Conservation (phyloP, 2,113 vertebrate genomes). For the Amazona guildingii region DNA sequence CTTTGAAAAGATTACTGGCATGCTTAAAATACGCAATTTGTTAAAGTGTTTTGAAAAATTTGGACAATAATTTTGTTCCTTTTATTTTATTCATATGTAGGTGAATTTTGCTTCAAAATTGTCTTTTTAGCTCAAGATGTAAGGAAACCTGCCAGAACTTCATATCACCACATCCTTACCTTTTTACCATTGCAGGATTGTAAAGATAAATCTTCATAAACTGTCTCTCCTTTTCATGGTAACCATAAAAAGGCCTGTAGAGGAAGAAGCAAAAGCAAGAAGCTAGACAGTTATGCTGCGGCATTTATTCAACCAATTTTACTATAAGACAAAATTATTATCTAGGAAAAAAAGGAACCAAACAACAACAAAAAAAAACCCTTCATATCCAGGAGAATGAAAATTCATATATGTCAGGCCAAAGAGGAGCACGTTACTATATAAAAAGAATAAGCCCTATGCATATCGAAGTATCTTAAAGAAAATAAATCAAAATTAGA, state of each 20-base stretch:
- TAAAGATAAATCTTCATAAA: constrained; percentile 99
- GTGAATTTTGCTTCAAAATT: background rate
- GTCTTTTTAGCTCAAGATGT: background rate
- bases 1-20: background rate
- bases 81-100: background rate
- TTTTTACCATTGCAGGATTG: constrained; percentile 97
- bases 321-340: background rate
- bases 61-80: background rate
- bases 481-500: background rate
- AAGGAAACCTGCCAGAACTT: background rate
- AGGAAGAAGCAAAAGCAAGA: constrained; percentile 56
- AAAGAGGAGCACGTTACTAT: background rate
- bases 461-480: background rate
- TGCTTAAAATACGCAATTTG: background rate
- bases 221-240: constrained; percentile 91
- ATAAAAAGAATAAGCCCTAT: background rate
- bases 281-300: background rate
- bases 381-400: background rate
- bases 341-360: background rate
- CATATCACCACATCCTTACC: constrained; percentile 73
- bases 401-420: background rate
- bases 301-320: background rate
- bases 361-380: background rate
- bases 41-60: background rate
- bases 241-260: constrained; percentile 95